A percentile compares a stretch with the other conserved stretches of the same genome.
Conservation (phyloP, 2,113 vertebrate species). For the Heteronetta atricapilla region DNA sequence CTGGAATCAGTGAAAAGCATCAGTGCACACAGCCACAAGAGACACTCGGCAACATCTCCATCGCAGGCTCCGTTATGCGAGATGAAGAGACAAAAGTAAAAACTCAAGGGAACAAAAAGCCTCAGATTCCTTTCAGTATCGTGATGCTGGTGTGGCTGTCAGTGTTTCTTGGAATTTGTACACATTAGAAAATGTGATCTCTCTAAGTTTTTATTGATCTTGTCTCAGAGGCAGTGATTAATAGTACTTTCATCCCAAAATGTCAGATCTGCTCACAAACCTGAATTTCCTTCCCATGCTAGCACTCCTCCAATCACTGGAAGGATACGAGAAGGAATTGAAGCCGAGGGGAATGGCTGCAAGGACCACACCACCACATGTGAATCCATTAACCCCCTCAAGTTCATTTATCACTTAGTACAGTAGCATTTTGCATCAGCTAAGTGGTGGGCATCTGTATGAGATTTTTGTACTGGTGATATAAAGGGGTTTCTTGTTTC, state of each 20-base stretch:
- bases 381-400: not conserved
- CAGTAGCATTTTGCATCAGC: not conserved
- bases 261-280: not conserved
- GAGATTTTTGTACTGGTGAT: not conserved
- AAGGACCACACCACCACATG: not conserved
- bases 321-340: not conserved
- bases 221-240: slow-evolving; percentile 12
- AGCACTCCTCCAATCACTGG: not conserved
- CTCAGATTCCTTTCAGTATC: not conserved
- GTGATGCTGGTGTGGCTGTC: not conserved
- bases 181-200: not conserved
- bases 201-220: slow-evolving; percentile 1
- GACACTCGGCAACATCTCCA: not conserved
- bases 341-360: not conserved
- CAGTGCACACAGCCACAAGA: not conserved
- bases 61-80: not conserved
- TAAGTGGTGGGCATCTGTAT: not conserved
- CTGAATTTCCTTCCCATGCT: not conserved
- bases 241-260: not conserved
- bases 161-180: not conserved
- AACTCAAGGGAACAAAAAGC: not conserved
- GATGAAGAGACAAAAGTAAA: not conserved
- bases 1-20: not conserved
- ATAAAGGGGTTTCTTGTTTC: not conserved
- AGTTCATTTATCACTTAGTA: not conserved